A percentile compares a stretch with the other conserved stretches of the same genome.
These are phyloP conservation scores for Boloria euphrosyne DNA, from an alignment of 2,888 invertebrate species.

Conservation along the genomic window DNA sequence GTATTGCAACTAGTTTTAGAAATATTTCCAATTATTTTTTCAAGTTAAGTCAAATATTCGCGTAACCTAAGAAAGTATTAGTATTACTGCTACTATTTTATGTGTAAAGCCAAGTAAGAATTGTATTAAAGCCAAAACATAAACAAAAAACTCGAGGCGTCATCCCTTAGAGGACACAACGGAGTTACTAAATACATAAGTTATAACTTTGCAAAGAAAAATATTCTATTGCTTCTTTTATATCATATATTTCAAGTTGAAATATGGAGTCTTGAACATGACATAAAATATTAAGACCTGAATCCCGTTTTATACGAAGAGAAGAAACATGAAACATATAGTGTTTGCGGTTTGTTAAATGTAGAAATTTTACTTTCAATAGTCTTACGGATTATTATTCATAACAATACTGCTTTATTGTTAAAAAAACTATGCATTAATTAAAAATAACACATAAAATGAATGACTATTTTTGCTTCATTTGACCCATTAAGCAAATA, in stretches of 20 bases:
- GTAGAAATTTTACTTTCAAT: too few relatives aligned
- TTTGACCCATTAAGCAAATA: slow-evolving; percentile 7
- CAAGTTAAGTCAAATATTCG: too few relatives aligned
- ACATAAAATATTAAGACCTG: too few relatives aligned
- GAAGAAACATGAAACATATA: too few relatives aligned
- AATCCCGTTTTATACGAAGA: too few relatives aligned
- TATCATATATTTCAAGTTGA: slow-evolving; percentile 18
- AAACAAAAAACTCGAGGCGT: neutral
- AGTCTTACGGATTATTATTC: neutral
- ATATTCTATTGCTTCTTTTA: slow-evolving; percentile 20
- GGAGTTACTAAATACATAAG: slow-evolving; percentile 16
- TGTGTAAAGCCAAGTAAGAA: too few relatives aligned
- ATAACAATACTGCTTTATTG: neutral
- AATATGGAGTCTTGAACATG: neutral
- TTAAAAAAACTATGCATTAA: slow-evolving; percentile 1
- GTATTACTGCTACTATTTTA: too few relatives aligned
- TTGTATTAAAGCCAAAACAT: neutral
- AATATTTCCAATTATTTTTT: too few relatives aligned
- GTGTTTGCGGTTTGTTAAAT: too few relatives aligned
- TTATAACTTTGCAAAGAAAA: slow-evolving; percentile 24
- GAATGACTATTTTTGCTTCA: slow-evolving; percentile 5
- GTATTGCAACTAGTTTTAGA: too few relatives aligned
- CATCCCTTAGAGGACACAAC: slow-evolving; percentile 12
- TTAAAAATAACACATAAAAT: slow-evolving; percentile 10
- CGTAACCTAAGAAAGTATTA: too few relatives aligned